Evolutionary conservation across 1,140 invertebrate species (phyloP).

Genomic region (Lepidurus packardi): DNA sequence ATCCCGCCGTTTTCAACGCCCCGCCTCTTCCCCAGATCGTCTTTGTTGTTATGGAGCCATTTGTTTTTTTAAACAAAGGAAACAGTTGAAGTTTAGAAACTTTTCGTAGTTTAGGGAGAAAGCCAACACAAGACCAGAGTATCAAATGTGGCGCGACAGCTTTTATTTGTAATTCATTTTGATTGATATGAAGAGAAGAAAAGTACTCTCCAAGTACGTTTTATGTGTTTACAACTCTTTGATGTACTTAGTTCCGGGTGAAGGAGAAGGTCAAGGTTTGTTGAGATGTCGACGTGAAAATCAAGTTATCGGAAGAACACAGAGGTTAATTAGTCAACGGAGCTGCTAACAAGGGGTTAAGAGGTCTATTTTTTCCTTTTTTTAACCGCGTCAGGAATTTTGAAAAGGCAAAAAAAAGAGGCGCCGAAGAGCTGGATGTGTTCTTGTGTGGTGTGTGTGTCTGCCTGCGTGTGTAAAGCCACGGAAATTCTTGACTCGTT

Average conservation of each 20-base stretch:
- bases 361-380: not conserved
- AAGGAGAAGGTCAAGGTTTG: constrained; percentile 1
- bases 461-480: constrained; percentile 4
- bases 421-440: not conserved
- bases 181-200: too few species aligned
- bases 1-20: too few species aligned
- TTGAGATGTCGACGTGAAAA: not conserved
- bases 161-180: too few species aligned
- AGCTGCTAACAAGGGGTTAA: constrained; percentile 13
- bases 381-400: not conserved
- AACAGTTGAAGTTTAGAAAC: too few species aligned
- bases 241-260: constrained; percentile 2
- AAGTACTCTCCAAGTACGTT: too few species aligned
- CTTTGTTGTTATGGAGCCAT: too few species aligned
- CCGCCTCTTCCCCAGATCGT: too few species aligned
- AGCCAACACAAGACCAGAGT: too few species aligned
- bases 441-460: not conserved
- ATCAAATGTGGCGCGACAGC: too few species aligned
- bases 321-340: not conserved
- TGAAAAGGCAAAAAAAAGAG: not conserved
- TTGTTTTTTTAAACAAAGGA: too few species aligned
- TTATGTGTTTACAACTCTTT: not conserved
- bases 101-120: too few species aligned
- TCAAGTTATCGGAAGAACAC: constrained; percentile 4
- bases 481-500: constrained; percentile 19